Base-by-base conservation (phyloP, 2,797 vertebrate species). In the Thunnus albacares region DNA sequence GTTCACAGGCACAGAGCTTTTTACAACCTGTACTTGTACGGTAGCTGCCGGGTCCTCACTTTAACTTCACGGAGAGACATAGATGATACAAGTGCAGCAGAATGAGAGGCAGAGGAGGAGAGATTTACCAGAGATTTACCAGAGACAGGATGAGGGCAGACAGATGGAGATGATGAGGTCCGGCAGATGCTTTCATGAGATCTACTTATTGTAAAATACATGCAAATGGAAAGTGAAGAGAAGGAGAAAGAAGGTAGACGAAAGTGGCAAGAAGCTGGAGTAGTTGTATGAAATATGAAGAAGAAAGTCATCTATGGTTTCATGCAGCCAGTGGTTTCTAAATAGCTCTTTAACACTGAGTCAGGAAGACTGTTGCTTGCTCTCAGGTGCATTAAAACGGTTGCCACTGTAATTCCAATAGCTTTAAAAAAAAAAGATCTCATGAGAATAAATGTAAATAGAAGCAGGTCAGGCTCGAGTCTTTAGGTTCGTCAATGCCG, bases 291-390 rank as follows among this genome's bases (percentile, higher is more conserved):
- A 63, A 79, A 71, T 74, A 75, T 81, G 58, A 66, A 75, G 13
- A 55, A 26, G 28, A 35, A 80, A 74, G 43, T 68, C 38, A 38
- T 61, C 7, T 66, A 0, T 63, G 59, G 43, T 69, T 79, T 80
- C 66, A 79, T 72, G 67, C 56, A 63, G 57, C 49, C 51, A 35
- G 59, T 59, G 38, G 60, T 73, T 85, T 82, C 56, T 63, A 38
- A 82, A 64, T 33, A n/a, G 57, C 59, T 68, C 33, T 72, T 63
- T 35, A 43, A 20, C 22, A 22, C 5, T 8, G 18, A n/a, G 45
- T 71, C 71, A 38, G 57, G 33, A 7, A 55, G 22, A 28, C 11
- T 47, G 12, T 35, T 22, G 53, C 22, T 57, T 60, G 2, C 51
- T 51, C 56, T 35, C 17, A 53, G 71, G 52, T 3, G 8, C 55